Evolutionary conservation across 2,113 vertebrate species (phyloP).

Genomic region (Pogonocichla stellata): DNA sequence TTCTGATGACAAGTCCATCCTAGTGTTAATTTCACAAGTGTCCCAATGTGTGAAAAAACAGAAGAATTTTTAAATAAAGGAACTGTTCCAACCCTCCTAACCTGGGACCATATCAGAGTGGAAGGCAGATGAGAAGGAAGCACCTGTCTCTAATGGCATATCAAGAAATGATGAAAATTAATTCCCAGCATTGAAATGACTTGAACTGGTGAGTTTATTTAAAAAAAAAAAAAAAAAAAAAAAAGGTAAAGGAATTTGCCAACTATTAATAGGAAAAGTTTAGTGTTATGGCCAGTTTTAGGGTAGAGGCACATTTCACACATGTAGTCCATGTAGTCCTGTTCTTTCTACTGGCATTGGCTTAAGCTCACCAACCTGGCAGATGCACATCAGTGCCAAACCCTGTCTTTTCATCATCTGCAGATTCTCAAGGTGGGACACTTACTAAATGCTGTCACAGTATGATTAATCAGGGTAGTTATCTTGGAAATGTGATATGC

Average conservation of each 20-base stretch:
- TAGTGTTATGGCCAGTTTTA: background rate
- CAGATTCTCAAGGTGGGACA: background rate
- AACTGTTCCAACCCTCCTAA: rapidly evolving
- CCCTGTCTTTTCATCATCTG: background rate
- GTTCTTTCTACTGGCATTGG: background rate
- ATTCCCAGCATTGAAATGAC: background rate
- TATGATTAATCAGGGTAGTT: background rate
- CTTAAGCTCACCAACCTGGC: background rate
- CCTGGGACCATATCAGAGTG: background rate
- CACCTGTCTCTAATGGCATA: background rate
- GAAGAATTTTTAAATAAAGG: background rate
- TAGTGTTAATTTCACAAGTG: background rate
- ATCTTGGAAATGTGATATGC: background rate
- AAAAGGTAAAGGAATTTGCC: background rate
- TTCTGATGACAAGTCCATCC: background rate
- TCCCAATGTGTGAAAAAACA: background rate
- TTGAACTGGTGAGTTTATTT: background rate
- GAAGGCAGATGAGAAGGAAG: background rate
- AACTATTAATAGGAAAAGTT: background rate
- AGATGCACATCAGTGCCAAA: background rate
- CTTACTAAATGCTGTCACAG: background rate
- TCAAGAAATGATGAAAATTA: background rate
- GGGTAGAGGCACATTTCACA: rapidly evolving
- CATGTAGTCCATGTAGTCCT: background rate
- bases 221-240: background rate